Percentiles rank a stretch among this genome's conserved stretches.
Evolutionary conservation across 2,113 vertebrate genomes (phyloP).

Genomic region (Catharus bicknelli): DNA sequence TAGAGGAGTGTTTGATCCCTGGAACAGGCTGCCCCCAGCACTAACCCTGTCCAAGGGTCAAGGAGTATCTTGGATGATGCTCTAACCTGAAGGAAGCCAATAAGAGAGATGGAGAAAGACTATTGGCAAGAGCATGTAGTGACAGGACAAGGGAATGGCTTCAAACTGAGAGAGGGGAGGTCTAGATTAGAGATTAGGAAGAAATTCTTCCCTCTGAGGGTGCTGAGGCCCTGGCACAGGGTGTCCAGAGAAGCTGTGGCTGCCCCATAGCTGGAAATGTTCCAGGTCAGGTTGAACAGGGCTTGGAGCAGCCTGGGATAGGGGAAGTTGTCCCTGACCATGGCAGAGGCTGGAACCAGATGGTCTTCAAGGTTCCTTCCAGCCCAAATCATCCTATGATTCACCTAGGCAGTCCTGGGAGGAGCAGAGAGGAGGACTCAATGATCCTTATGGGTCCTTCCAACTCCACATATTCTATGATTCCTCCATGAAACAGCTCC

Average conservation of each 20-base stretch:
- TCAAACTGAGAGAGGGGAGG: not conserved
- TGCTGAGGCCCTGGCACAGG: not conserved
- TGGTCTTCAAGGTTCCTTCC: not conserved
- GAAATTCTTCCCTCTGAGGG: not conserved
- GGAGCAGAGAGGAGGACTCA: not conserved
- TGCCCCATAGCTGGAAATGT: not conserved
- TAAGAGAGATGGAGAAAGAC: not conserved
- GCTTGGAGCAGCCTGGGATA: not conserved
- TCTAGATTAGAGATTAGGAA: not conserved
- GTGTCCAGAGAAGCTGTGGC: not conserved
- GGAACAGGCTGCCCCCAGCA: not conserved
- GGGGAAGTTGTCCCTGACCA: fast-evolving
- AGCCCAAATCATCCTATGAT: not conserved
- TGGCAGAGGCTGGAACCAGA: not conserved
- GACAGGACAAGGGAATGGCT: not conserved
- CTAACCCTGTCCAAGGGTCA: not conserved
- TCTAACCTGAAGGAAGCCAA: not conserved
- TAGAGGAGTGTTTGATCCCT: not conserved
- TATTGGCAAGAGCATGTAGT: too few species aligned
- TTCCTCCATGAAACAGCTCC: not conserved
- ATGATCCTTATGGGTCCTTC: not conserved
- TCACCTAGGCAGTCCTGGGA: not conserved
- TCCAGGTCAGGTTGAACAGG: not conserved
- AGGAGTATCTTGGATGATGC: not conserved
- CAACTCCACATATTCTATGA: not conserved